These are phyloP conservation scores for Salvelinus fontinalis DNA, from an alignment of 2,113 vertebrate genomes.

Conservation along the genomic window DNA sequence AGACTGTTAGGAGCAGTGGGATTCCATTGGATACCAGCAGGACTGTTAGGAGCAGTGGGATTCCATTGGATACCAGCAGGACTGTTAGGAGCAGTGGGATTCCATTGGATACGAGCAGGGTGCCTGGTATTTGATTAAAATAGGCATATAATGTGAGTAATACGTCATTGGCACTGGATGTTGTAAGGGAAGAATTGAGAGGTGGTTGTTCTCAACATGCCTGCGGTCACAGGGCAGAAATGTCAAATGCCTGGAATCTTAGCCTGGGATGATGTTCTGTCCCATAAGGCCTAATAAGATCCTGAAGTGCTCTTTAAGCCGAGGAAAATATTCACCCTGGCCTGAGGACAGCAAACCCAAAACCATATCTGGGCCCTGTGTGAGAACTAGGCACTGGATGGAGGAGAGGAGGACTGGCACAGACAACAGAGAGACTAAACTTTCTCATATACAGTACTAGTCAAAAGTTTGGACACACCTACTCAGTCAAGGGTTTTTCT, in stretches of 20 bases:
- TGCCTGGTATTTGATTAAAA: background rate
- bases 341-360: background rate
- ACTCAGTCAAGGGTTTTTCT: no score
- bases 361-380: background rate
- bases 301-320: background rate
- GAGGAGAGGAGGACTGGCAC: no score
- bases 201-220: conserved; percentile 27
- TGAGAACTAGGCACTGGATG: background rate
- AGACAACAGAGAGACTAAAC: no score
- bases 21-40: conserved; percentile 32
- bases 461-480: no score
- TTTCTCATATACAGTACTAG: no score
- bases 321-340: background rate
- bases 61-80: conserved; percentile 29
- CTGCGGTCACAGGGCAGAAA: conserved; percentile 36
- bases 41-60: background rate
- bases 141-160: background rate
- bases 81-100: background rate
- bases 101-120: conserved; percentile 29
- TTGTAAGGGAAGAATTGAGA: background rate
- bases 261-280: conserved; percentile 20
- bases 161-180: background rate
- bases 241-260: conserved; percentile 16
- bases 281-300: conserved; percentile 26
- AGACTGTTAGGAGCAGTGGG: conserved; percentile 16